Evolutionary conservation across 2,113 vertebrate species (phyloP).

Genomic region (Melierax canorus): DNA sequence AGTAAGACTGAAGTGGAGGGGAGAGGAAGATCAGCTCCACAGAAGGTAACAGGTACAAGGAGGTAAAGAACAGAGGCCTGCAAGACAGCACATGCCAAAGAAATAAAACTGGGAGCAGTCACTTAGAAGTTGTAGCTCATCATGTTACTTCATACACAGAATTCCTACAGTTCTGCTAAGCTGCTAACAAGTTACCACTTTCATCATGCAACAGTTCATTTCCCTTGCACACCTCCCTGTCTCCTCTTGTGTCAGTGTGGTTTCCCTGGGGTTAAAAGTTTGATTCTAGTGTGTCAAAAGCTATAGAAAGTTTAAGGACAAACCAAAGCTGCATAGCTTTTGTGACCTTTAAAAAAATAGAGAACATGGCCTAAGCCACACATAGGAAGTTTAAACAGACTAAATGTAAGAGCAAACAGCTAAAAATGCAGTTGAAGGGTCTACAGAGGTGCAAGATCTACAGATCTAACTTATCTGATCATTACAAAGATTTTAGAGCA

Average conservation of each 20-base stretch:
- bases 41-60: not conserved
- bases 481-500: not conserved
- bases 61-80: not conserved
- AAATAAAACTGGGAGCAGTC: not conserved
- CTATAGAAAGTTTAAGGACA: not conserved
- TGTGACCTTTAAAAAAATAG: not conserved
- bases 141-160: not conserved
- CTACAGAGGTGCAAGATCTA: not conserved
- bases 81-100: not conserved
- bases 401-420: not conserved
- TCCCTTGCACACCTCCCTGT: not conserved
- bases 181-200: not conserved
- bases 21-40: not conserved
- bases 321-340: not conserved
- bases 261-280: not conserved
- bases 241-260: not conserved
- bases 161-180: not conserved
- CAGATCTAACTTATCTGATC: not conserved
- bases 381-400: not conserved
- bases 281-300: not conserved
- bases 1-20: not conserved
- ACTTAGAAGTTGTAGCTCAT: not conserved
- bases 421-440: not conserved
- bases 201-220: not conserved
- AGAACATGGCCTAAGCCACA: not conserved